Evolutionary conservation across 1,140 invertebrate species (phyloP).

Genomic region (Glomeris maerens): DNA sequence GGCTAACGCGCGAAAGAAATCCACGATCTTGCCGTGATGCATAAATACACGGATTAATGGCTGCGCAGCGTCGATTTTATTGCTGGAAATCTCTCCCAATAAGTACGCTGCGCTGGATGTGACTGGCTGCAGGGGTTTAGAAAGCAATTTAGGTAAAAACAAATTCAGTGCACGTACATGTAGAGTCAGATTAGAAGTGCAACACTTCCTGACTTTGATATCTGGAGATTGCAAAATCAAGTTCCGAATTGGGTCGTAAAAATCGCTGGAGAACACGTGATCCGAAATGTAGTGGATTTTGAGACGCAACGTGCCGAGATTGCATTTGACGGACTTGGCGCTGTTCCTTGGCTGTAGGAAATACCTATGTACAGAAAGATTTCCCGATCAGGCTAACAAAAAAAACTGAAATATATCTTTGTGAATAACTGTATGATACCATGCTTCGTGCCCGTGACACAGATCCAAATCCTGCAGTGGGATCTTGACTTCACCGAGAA

Average conservation of each 20-base stretch:
- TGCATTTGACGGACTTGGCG: conserved; percentile 32
- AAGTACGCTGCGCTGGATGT: conserved; percentile 71
- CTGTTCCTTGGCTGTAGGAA: conserved; percentile 52
- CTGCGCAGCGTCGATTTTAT: conserved; percentile 72
- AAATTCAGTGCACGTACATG: neutral
- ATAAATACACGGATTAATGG: conserved; percentile 69
- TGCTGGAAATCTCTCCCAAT: conserved; percentile 67
- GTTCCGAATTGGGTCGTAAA: conserved; percentile 59
- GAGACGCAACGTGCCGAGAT: conserved; percentile 62
- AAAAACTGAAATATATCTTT: conserved; percentile 8
- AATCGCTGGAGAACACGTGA: conserved; percentile 64
- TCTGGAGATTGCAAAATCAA: conserved; percentile 58
- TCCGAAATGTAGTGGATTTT: conserved; percentile 76
- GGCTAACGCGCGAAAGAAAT: conserved; percentile 62
- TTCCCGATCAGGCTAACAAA: neutral
- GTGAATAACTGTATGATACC: conserved; percentile 22
- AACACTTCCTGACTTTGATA: conserved; percentile 37
- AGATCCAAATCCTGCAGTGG: conserved; percentile 45
- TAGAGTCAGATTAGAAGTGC: conserved; percentile 8
- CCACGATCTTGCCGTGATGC: conserved; percentile 65
- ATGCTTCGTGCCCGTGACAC: conserved; percentile 24
- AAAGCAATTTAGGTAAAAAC: conserved; percentile 7
- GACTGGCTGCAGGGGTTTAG: conserved; percentile 46
- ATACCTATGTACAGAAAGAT: conserved; percentile 44
- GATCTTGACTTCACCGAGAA: conserved; percentile 71